These are phyloP conservation scores for Venusia cambrica DNA, from an alignment of 2,888 invertebrate species.

Conservation along the genomic window DNA sequence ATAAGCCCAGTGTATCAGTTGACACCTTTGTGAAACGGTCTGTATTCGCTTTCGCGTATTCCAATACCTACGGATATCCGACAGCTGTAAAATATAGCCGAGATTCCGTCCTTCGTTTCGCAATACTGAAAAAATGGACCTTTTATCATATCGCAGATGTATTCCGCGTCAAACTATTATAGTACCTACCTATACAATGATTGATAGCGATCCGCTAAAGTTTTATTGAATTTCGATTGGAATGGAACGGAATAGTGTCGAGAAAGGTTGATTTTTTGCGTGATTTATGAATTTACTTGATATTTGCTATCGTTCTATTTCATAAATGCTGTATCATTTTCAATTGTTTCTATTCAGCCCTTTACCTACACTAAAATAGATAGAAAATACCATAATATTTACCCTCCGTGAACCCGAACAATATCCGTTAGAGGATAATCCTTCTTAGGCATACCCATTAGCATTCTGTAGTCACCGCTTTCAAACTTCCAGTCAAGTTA, in stretches of 20 bases:
- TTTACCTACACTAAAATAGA: too few species aligned
- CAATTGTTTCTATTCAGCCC: slow-evolving; percentile 2
- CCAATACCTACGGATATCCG: too few species aligned
- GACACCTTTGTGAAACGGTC: too few species aligned
- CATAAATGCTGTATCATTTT: slow-evolving; percentile 1
- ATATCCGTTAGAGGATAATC: slow-evolving; percentile 24
- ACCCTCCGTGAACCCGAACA: slow-evolving; percentile 17
- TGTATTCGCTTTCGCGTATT: too few species aligned
- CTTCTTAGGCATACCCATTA: slow-evolving; percentile 30
- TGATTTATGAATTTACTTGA: slow-evolving; percentile 17
- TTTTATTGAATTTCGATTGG: slow-evolving; percentile 31
- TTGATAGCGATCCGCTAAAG: slow-evolving; percentile 31
- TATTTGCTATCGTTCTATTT: slow-evolving; percentile 17
- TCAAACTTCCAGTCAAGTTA: slow-evolving; percentile 4
- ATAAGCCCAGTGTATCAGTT: too few species aligned
- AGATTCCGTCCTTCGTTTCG: slow-evolving; percentile 11
- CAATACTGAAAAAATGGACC: slow-evolving; percentile 34
- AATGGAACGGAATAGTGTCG: slow-evolving; percentile 16
- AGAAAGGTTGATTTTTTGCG: slow-evolving; percentile 17
- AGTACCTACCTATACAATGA: too few species aligned
- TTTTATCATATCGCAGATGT: slow-evolving; percentile 34
- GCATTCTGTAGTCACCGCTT: slow-evolving; percentile 15
- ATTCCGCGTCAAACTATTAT: slow-evolving; percentile 28
- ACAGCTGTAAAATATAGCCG: slow-evolving; percentile 10
- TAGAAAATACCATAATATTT: slow-evolving; percentile 19